Evolutionary conservation across 2,888 invertebrate genomes (phyloP).

Genomic region (Agrochola lota): DNA sequence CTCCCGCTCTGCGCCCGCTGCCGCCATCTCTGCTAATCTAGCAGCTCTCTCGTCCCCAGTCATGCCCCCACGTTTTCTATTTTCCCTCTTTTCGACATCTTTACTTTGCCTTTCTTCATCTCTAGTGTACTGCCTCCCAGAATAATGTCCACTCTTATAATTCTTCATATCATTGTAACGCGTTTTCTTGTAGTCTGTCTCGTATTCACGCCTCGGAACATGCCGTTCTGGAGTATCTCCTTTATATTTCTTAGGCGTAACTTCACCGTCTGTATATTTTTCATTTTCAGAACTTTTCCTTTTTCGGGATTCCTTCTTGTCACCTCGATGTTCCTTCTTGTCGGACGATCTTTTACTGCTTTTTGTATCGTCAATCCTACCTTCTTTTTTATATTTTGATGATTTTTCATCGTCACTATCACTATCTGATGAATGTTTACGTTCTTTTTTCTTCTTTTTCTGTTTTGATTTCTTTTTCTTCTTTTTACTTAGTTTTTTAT

Average conservation of each 20-base stretch:
- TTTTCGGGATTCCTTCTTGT: conserved; percentile 64
- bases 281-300: conserved; percentile 64
- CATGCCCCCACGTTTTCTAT: conserved; percentile 67
- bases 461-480: conserved; percentile 79
- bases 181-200: conserved; percentile 68
- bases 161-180: conserved; percentile 41
- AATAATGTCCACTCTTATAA: conserved; percentile 29
- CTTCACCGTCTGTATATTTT: conserved; percentile 60
- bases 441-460: conserved; percentile 73
- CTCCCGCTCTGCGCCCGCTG: conserved; percentile 94
- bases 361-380: conserved; percentile 45
- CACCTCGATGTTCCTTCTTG: conserved; percentile 19
- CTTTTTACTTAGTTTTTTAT: conserved; percentile 64
- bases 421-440: conserved; percentile 56
- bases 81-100: conserved; percentile 63
- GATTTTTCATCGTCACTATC: conserved; percentile 50
- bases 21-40: conserved; percentile 94
- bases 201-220: conserved; percentile 54
- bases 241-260: conserved; percentile 64
- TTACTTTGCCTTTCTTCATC: conserved; percentile 57
- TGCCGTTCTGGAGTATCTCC: conserved; percentile 65
- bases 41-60: conserved; percentile 91
- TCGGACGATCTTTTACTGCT: conserved; percentile 31
- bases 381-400: conserved; percentile 52
- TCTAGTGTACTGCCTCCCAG: conserved; percentile 35